Percentiles rank a stretch among this genome's conserved stretches.
Conservation (phyloP, 1,140 invertebrate genomes). For the Pissodes strobi region DNA sequence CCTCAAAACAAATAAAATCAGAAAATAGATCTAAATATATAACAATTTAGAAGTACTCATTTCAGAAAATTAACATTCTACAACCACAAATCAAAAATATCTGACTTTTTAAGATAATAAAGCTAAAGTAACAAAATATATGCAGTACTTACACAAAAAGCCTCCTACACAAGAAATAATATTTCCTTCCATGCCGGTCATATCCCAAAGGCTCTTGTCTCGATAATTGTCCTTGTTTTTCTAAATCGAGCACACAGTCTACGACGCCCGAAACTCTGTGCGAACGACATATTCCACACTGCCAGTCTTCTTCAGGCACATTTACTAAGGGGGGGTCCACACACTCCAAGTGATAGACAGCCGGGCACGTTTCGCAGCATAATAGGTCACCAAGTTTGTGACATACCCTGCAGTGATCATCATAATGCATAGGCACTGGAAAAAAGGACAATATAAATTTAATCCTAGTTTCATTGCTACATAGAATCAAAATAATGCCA, state of each 20-base stretch:
- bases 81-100: not conserved
- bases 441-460: no score
- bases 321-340: conserved; percentile 91
- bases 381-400: conserved; percentile 92
- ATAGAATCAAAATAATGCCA: no score
- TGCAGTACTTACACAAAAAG: conserved; percentile 84
- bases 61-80: not conserved
- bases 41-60: no score
- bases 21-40: no score
- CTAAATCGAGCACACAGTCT: conserved; percentile 89
- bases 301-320: conserved; percentile 95
- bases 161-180: conserved; percentile 91
- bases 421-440: conserved; percentile 86
- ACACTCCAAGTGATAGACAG: conserved; percentile 95
- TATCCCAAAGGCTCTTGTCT: conserved; percentile 92
- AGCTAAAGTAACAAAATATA: conserved; percentile 1
- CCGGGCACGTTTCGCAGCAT: conserved; percentile 96
- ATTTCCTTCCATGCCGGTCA: conserved; percentile 93
- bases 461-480: no score
- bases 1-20: no score
- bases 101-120: not conserved
- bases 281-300: conserved; percentile 88
- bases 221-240: conserved; percentile 88
- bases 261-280: conserved; percentile 90
- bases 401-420: conserved; percentile 94